Base-by-base conservation (phyloP, 2,797 vertebrate species). In the Eulemur coronatus region DNA sequence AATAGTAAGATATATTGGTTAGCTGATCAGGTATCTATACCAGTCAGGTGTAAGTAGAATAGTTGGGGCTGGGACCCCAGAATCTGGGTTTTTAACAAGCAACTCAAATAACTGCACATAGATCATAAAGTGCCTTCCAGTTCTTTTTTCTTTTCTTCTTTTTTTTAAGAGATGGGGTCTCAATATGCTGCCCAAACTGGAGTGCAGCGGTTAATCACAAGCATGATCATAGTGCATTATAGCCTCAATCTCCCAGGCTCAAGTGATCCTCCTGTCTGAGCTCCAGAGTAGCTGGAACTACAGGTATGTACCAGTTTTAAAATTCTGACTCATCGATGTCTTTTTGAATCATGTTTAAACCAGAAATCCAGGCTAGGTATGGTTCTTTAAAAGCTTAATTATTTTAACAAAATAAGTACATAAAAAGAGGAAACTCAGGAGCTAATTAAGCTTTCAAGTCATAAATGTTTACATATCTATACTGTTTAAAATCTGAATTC, bases 371-470 rank as follows among this genome's bases (percentile, higher is more conserved):
- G 22, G 30, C 11, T 46, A 89, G 41, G 57, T 78, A 33, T 95
- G 72, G 46, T 30, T 94, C 41, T 73, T 96, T 69, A 90, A 96
- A 97, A 92, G 70, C n/a, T n/a, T 14, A 90, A 87, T 57, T 88
- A 88, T n/a, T 95, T 85, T 84, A 89, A 85, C 15, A 52, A 90
- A 91, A n/a, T 7, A 79, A 33, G 13, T 26, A 55, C 20, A 70
- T 33, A 65, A 88, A 94, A 72, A 93, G 43, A 89, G 24, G 63
- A 46, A 91, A 97, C 8, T 78, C 28, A 87, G 41, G 18, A 89
- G 46, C 10, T 26, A 92, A 91, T 63, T 38, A 35, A 89, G 67
- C 41, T 89, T 88, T 63, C 30, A 87, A 22, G 50, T 50, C 7
- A 61, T 69, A 81, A 57, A 79, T 84, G 7, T 92, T 87, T 89